Conservation (phyloP, 2,797 vertebrate species). For the Melanotaenia pygmaea region DNA sequence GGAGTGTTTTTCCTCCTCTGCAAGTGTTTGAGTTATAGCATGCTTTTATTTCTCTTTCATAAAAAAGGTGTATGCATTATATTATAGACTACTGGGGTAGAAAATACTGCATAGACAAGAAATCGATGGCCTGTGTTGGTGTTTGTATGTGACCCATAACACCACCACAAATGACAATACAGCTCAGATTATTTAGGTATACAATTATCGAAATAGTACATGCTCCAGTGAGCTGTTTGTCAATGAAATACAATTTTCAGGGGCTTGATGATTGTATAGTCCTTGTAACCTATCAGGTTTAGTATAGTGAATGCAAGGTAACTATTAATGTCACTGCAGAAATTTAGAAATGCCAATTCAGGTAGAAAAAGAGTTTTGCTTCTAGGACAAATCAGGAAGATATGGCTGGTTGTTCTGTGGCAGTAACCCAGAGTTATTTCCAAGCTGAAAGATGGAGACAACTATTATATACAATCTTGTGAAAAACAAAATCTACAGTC, state of each 20-base stretch:
- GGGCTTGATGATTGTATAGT: not conserved
- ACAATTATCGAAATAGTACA: not conserved
- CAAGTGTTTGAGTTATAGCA: not conserved
- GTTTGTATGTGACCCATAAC: not conserved
- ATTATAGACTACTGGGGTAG: not conserved
- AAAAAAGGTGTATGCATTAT: not conserved
- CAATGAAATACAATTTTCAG: not conserved
- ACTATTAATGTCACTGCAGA: not conserved
- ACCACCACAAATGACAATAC: not conserved
- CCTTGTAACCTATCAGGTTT: not conserved
- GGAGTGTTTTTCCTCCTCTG: slow-evolving; percentile 29
- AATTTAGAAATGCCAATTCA: not conserved
- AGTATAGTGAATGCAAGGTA: not conserved
- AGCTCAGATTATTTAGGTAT: not conserved
- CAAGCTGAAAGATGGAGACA: no score
- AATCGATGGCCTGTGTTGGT: not conserved
- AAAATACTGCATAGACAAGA: no score
- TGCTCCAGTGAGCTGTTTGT: not conserved
- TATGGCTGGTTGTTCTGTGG: not conserved
- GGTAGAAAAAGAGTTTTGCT: not conserved
- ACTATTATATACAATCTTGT: no score
- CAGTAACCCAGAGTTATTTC: not conserved
- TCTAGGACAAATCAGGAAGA: no score
- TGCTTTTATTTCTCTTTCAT: not conserved
- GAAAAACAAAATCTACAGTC: no score